Conservation (phyloP, 2,113 vertebrate species). For the Oceanites oceanicus region DNA sequence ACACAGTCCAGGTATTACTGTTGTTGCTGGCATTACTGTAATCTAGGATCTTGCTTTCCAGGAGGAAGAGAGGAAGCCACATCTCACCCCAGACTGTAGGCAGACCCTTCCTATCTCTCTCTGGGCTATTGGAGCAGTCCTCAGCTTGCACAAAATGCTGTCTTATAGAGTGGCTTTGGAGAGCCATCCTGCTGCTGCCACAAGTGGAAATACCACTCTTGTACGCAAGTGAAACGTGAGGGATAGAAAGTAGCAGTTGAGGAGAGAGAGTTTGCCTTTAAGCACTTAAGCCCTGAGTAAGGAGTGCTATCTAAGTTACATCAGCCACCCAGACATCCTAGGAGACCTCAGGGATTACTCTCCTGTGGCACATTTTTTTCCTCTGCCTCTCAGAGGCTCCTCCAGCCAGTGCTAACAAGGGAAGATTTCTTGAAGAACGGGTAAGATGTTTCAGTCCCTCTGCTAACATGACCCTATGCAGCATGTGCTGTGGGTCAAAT, state of each 20-base stretch:
- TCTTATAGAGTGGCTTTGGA: background rate
- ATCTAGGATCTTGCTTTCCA: background rate
- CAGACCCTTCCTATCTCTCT: background rate
- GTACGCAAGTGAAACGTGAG: background rate
- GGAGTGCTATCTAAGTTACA: background rate
- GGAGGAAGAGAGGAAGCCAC: background rate
- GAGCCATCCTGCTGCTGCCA: background rate
- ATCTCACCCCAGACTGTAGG: background rate
- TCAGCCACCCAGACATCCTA: background rate
- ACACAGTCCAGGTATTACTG: background rate
- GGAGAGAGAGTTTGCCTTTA: background rate
- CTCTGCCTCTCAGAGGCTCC: background rate
- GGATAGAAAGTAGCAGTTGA: background rate
- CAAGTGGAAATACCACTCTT: background rate
- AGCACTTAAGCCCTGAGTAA: background rate
- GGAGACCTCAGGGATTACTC: background rate
- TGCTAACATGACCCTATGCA: background rate
- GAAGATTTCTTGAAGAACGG: background rate
- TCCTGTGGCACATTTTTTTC: background rate
- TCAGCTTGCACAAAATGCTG: background rate
- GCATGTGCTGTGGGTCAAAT: background rate
- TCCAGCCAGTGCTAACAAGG: background rate
- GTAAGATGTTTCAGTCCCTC: background rate
- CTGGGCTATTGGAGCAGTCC: background rate
- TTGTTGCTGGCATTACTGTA: background rate